Base-by-base conservation (phyloP, 2,797 vertebrate species). In the Distichodus sexfasciatus region DNA sequence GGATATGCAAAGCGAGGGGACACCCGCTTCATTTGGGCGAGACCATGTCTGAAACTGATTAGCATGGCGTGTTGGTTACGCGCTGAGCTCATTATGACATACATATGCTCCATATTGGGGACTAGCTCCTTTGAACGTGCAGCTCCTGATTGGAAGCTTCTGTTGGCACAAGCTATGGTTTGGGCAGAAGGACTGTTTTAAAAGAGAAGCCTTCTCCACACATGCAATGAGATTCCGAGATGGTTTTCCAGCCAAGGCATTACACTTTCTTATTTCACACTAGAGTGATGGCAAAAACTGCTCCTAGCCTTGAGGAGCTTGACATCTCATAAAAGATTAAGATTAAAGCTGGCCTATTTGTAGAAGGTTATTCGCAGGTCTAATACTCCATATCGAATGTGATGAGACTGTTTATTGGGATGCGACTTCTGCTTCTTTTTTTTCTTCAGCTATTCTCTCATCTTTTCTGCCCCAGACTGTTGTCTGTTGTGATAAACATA, bases 211-310 rank as follows among this genome's bases (percentile, higher is more conserved):
- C 63, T 62, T 50, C 62, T 70, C 68, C 24, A 28, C 59, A 58
- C 14, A 54, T 50, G 48, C 66, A 62, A 36, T 65, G 29, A 44
- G 57, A 69, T 62, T 80, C 53, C 0, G 36, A 35, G 64, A 66
- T 77, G 70, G 75, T 67, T 74, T 76, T 80, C 55, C 61, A 78
- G 67, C 60, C 48, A 38, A 53, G 60, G 57, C 48, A 60, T 71
- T 71, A 78, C 61, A 71, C 64, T 64, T 76, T 76, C 65, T 72
- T 76, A 78, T 76, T 81, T 75, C 74, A 78, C 69, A 70, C 67
- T 41, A 64, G 70, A 80, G 58, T 26, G 48, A 66, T 50, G 50
- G 43, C 65, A 57, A 77, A 75, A 75, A 74, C 23, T 50, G 19
- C 53, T 72, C n/a, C 63, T 64, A 67, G 63, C 71, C 75, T 41